phyloP scores from a whole-genome alignment of 2,888 invertebrate genomes.

The Cheilosia grossa region DNA sequence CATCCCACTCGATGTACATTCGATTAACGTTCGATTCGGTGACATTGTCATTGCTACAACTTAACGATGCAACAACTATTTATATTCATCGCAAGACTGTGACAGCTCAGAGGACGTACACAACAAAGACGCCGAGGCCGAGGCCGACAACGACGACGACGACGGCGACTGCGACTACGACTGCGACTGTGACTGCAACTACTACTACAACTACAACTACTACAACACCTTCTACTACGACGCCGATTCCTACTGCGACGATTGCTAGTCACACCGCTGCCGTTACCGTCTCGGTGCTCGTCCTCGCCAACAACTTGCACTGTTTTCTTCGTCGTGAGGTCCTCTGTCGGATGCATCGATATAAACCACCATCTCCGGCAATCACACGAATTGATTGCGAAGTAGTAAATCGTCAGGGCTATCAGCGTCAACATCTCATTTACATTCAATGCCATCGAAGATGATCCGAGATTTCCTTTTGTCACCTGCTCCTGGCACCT shows the following conservation, averaged over 20 bases:
- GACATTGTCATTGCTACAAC: constrained; percentile 74
- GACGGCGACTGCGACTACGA: background rate
- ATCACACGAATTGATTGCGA: constrained; percentile 68
- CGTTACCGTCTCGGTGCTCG: background rate
- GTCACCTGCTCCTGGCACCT: constrained; percentile 88
- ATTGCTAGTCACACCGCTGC: constrained; percentile 20
- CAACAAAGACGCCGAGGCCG: constrained; percentile 17
- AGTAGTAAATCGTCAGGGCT: constrained; percentile 77
- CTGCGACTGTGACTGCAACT: background rate
- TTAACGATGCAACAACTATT: constrained; percentile 72
- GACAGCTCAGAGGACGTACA: constrained; percentile 50
- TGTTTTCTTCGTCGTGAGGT: constrained; percentile 32
- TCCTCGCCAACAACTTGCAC: constrained; percentile 6
- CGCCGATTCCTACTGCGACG: constrained; percentile 36
- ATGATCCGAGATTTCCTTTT: constrained; percentile 86
- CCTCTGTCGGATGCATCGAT: constrained; percentile 38
- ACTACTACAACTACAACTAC: background rate
- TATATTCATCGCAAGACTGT: constrained; percentile 69
- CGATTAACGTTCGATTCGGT: constrained; percentile 70
- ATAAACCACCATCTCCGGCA: constrained; percentile 52
- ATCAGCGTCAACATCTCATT: constrained; percentile 80
- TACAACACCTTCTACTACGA: constrained; percentile 10
- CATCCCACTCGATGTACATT: constrained; percentile 61
- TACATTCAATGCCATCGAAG: constrained; percentile 80
- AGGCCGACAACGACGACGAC: constrained; percentile 6